These are phyloP conservation scores for Cheirogaleus medius DNA, from an alignment of 2,113 vertebrate species.

Conservation along the genomic window DNA sequence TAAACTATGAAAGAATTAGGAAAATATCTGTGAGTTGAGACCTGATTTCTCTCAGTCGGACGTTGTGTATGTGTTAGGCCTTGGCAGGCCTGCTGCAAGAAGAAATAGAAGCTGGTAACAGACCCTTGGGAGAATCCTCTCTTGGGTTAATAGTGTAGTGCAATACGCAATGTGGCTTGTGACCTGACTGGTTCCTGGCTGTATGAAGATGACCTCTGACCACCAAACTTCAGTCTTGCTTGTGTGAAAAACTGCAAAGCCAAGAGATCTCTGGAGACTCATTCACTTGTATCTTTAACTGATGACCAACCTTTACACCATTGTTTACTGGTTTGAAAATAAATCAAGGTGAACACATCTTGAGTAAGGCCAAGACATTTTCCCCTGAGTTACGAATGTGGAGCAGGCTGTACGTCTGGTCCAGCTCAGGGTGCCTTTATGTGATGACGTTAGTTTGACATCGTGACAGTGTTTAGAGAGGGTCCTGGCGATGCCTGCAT, in stretches of 20 bases:
- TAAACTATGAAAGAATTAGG: background rate
- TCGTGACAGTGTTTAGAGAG: background rate
- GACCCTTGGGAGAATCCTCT: background rate
- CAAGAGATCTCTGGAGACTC: background rate
- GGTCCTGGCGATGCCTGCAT: background rate
- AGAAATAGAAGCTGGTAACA: background rate
- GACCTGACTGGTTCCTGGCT: background rate
- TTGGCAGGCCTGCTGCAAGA: background rate
- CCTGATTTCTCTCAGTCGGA: background rate
- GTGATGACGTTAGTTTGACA: background rate
- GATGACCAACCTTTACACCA: background rate
- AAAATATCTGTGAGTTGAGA: background rate
- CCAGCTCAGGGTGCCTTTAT: background rate
- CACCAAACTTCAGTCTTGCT: background rate
- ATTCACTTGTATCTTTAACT: background rate
- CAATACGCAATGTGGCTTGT: background rate
- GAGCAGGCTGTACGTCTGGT: background rate
- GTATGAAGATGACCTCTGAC: background rate
- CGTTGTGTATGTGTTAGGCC: background rate
- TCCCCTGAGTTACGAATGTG: background rate
- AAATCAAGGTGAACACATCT: background rate
- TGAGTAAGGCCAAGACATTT: background rate
- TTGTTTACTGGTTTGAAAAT: background rate
- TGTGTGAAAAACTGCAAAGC: background rate
- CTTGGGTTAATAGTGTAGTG: background rate